These are phyloP conservation scores for Antennarius maculatus DNA, from an alignment of 2,797 vertebrate species.

Conservation along the genomic window DNA sequence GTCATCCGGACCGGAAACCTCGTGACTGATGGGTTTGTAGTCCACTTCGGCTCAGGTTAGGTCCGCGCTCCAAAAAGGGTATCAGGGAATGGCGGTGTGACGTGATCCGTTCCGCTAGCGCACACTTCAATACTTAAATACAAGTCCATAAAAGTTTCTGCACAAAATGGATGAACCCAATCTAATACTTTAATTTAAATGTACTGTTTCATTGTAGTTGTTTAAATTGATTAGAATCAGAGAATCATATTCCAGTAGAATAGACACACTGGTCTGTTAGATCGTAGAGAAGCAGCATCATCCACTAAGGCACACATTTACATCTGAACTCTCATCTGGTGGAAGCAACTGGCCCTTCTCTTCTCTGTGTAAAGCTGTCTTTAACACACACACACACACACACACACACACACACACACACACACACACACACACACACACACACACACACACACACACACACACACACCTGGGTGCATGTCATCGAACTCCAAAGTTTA, in stretches of 20 bases:
- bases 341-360: constrained; percentile 28
- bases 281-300: not conserved
- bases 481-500: not conserved
- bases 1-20: constrained; percentile 19
- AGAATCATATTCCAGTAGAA: too few relatives aligned
- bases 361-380: not conserved
- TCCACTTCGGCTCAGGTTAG: not conserved
- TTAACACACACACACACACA: not conserved
- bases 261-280: not conserved
- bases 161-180: not conserved
- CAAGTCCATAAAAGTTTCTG: not conserved
- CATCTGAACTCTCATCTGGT: constrained; percentile 36
- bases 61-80: constrained; percentile 10
- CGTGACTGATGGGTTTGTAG: not conserved
- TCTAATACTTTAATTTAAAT: not conserved
- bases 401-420: constrained; percentile 3
- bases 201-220: too few relatives aligned
- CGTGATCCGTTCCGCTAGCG: not conserved
- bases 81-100: constrained; percentile 16
- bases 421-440: constrained; percentile 2
- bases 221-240: too few relatives aligned
- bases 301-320: constrained; percentile 15
- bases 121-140: not conserved
- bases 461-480: not conserved
- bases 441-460: constrained; percentile 9